Evolutionary conservation across 92 coral and sea anemone species (phyloP), one percentile per base, ranked within the genome.

Genomic region (Actinernus sp.): DNA sequence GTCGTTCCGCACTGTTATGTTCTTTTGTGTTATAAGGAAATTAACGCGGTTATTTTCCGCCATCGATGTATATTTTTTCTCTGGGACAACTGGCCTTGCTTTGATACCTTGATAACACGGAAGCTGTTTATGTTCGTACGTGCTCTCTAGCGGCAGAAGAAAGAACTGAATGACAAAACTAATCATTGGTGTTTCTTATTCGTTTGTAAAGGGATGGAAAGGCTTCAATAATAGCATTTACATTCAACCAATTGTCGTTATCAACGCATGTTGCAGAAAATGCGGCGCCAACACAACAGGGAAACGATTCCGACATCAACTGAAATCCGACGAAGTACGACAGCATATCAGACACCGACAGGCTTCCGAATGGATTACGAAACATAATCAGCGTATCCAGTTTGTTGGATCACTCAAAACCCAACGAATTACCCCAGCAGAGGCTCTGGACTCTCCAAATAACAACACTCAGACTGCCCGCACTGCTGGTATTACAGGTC

Each of bases 211-310:
- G 96, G 89, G 92, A 3, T 89, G 96, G 92, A 85, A 80, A 63
- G 96, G 96, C 48, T 89, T 79, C 71, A 60, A 85, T 38, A 89
- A 86, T 46, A 85, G 65, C 56, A 79, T 89, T 41, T 89, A 89
- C 51, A 85, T 89, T 41, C 88, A 81, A 45, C 96, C 96, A 33
- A 85, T 89, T 49, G 64, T 69, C 31, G 88, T 89, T 0, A 74
- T 79, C 63, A 65, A 51, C 26, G 38, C 72, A 11, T 17, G 38
- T 16, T 49, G 50, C 29, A 78, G 64, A 6, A 59, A 52, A 36
- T 34, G 59, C 31, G 16, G 31, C 9, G 26, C 49, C 29, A 24
- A 38, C 22, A 10, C 49, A 28, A 13, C 32, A 26, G 19, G 32
- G 20, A 71, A 45, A 26, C 33, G 40, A n/a, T 48, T 49, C 22